Evolutionary conservation across 2,113 vertebrate species (phyloP).

Genomic region (Lontra canadensis): DNA sequence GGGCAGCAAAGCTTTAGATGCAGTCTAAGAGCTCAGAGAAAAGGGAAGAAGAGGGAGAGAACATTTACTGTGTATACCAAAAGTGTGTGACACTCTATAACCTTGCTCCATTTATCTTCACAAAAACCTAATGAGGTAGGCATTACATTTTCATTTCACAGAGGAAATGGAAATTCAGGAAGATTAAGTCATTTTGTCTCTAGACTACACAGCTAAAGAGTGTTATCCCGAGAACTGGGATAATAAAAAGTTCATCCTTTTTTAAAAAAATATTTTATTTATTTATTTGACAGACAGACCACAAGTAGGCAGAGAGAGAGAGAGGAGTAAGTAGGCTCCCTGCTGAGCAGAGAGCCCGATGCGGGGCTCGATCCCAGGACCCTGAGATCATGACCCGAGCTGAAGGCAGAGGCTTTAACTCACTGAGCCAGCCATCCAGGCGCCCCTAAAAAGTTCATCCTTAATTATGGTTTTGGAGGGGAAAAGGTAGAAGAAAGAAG

Average conservation of each 20-base stretch:
- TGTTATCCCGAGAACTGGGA: neutral
- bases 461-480: constrained; percentile 2
- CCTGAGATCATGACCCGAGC: too few relatives aligned
- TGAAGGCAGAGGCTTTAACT: too few relatives aligned
- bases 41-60: neutral
- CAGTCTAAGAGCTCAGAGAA: neutral
- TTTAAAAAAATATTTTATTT: too few relatives aligned
- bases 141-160: constrained; percentile 22
- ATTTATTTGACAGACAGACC: too few relatives aligned
- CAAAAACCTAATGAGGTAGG: neutral
- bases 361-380: too few relatives aligned
- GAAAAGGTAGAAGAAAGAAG: neutral
- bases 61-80: neutral
- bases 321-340: too few relatives aligned
- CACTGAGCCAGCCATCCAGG: too few relatives aligned
- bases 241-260: neutral
- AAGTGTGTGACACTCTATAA: neutral
- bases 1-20: neutral
- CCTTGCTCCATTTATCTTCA: neutral
- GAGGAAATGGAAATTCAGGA: neutral
- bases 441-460: neutral
- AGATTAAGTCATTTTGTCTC: neutral
- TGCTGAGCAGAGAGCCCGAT: too few relatives aligned
- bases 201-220: neutral
- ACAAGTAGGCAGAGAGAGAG: too few relatives aligned